Conservation (phyloP, 2,888 invertebrate species). For the Stomorhina lunata region DNA sequence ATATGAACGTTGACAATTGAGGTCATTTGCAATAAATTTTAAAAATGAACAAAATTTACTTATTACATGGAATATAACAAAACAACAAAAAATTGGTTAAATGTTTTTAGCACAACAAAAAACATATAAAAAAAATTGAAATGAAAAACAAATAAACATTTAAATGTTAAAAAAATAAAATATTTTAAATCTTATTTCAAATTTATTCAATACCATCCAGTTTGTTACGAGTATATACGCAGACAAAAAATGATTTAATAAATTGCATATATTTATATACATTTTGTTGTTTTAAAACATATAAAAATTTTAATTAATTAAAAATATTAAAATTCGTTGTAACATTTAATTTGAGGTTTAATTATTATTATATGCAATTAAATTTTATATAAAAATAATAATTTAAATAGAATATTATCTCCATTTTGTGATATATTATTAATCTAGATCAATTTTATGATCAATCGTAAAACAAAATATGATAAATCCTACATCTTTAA, state of each 20-base stretch:
- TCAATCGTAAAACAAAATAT: no score
- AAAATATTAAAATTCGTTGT: no score
- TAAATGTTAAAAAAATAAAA: background rate
- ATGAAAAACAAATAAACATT: background rate
- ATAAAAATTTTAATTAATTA: no score
- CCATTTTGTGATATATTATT: no score
- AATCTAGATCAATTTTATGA: no score
- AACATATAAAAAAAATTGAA: background rate
- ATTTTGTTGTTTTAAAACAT: no score
- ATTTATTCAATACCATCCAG: conserved; percentile 57
- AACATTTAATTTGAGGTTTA: no score
- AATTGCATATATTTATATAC: background rate
- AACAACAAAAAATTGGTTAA: conserved; percentile 40
- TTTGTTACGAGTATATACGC: conserved; percentile 26
- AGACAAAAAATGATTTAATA: conserved; percentile 31
- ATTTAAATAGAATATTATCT: no score
- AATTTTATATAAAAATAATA: no score
- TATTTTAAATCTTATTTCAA: conserved; percentile 33
- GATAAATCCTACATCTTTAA: no score
- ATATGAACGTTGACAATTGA: conserved; percentile 56
- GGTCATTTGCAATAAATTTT: conserved; percentile 58
- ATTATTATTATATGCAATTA: no score
- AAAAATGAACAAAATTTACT: conserved; percentile 51
- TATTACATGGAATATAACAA: no score
- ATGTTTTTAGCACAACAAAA: conserved; percentile 7